A percentile compares a stretch with the other conserved stretches of the same genome.
phyloP scores from a whole-genome alignment of 2,113 vertebrate species.

The Pipra filicauda region DNA sequence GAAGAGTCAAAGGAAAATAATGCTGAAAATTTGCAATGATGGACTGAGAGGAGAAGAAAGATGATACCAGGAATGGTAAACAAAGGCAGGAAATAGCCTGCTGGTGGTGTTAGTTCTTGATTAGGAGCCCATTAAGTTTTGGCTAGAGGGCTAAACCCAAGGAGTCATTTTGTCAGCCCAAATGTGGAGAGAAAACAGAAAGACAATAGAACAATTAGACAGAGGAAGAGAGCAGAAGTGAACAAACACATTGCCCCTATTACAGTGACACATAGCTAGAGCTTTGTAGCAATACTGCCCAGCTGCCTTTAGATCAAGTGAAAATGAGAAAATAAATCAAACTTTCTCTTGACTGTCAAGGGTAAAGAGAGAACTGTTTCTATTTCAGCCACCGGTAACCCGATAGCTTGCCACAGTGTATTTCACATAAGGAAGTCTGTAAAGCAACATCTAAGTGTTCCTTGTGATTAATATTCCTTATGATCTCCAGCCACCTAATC shows the following conservation, averaged over 20 bases:
- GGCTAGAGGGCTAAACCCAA: slow-evolving; percentile 58
- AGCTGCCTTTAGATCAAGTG: slow-evolving; percentile 69
- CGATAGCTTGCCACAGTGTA: slow-evolving; percentile 8
- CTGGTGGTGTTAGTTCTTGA: slow-evolving; percentile 50
- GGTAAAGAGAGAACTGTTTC: slow-evolving; percentile 61
- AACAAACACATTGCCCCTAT: slow-evolving; percentile 44
- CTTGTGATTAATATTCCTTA: slow-evolving; percentile 60
- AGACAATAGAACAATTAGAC: slow-evolving; percentile 52
- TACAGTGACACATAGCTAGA: slow-evolving; percentile 32
- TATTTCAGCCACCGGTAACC: slow-evolving; percentile 57
- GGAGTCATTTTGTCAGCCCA: slow-evolving; percentile 46
- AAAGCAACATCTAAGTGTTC: slow-evolving; percentile 27
- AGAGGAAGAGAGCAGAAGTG: slow-evolving; percentile 54
- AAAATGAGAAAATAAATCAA: slow-evolving; percentile 76
- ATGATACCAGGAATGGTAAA: slow-evolving; percentile 21
- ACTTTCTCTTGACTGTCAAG: slow-evolving; percentile 68
- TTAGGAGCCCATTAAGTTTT: slow-evolving; percentile 49
- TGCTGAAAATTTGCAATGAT: background rate
- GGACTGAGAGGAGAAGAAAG: slow-evolving; percentile 23
- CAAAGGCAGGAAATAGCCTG: slow-evolving; percentile 55
- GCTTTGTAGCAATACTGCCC: slow-evolving; percentile 65
- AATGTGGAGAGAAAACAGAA: slow-evolving; percentile 40
- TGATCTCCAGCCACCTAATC: slow-evolving; percentile 48
- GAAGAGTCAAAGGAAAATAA: background rate
- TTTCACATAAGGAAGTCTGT: slow-evolving; percentile 54